Evolutionary conservation across 2,888 invertebrate genomes (phyloP).

Genomic region (Eretmocerus hayati): DNA sequence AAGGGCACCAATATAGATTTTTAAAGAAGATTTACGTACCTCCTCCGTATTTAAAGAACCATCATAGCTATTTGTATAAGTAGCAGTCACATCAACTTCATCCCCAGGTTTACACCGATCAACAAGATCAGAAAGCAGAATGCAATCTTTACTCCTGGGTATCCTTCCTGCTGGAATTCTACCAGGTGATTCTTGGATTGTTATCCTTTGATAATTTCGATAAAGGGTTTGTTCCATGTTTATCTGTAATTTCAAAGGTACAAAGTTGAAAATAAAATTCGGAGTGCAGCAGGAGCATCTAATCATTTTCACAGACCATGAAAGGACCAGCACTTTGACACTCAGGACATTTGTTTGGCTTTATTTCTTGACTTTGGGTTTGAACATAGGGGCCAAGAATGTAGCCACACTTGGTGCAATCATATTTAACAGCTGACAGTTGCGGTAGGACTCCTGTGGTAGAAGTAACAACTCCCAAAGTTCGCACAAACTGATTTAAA

Average conservation of each 20-base stretch:
- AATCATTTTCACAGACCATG: conserved; percentile 62
- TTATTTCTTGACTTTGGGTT: conserved; percentile 85
- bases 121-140: conserved; percentile 88
- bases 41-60: conserved; percentile 91
- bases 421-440: conserved; percentile 90
- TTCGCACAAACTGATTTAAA: conserved; percentile 90
- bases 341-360: conserved; percentile 94
- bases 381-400: conserved; percentile 95
- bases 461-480: conserved; percentile 90
- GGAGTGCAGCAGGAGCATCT: no score
- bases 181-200: conserved; percentile 96
- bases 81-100: conserved; percentile 90
- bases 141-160: conserved; percentile 94
- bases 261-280: conserved; percentile 5
- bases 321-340: conserved; percentile 96
- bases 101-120: conserved; percentile 98
- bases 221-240: conserved; percentile 99
- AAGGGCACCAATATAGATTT: not conserved
- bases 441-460: conserved; percentile 95
- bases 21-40: conserved; percentile 45
- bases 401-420: conserved; percentile 93
- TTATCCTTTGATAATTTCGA: conserved; percentile 96
- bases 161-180: conserved; percentile 95
- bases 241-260: conserved; percentile 54
- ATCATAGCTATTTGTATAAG: conserved; percentile 97